These are phyloP conservation scores for Felis chaus DNA, from an alignment of 2,113 vertebrate species.

Conservation along the genomic window DNA sequence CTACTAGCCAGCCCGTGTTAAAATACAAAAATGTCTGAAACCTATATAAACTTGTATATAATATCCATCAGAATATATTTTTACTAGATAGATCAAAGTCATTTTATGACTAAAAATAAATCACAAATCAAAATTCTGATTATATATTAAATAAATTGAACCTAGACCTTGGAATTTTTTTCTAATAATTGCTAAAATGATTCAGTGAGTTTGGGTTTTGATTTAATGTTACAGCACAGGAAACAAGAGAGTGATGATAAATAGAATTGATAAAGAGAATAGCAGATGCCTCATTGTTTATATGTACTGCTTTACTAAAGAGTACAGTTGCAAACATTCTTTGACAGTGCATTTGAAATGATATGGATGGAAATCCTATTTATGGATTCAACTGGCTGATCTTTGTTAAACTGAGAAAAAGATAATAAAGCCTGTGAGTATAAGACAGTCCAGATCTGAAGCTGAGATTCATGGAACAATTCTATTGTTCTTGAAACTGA, in stretches of 20 bases:
- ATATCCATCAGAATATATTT: neutral
- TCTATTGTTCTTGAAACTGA: conserved; percentile 51
- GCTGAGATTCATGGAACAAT: conserved; percentile 48
- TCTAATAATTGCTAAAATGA: neutral
- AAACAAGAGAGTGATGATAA: conserved; percentile 38
- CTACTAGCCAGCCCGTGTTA: neutral
- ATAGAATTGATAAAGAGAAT: conserved; percentile 14
- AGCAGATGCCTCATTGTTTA: conserved; percentile 44
- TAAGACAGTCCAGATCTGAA: conserved; percentile 47
- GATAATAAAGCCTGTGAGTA: conserved; percentile 65
- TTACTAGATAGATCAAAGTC: neutral
- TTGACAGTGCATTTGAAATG: conserved; percentile 48
- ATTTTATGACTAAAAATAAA: neutral
- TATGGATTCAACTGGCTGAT: conserved; percentile 41
- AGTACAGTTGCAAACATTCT: neutral
- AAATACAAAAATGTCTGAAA: neutral
- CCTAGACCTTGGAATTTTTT: neutral
- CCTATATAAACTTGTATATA: neutral
- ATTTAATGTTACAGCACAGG: neutral
- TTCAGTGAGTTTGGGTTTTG: neutral
- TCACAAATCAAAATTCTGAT: neutral
- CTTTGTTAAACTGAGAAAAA: conserved; percentile 57
- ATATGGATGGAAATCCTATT: neutral
- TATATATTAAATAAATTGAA: neutral
- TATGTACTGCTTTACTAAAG: neutral